phyloP scores from a whole-genome alignment of 2,888 invertebrate genomes.

The Stenolophus ochropezus region DNA sequence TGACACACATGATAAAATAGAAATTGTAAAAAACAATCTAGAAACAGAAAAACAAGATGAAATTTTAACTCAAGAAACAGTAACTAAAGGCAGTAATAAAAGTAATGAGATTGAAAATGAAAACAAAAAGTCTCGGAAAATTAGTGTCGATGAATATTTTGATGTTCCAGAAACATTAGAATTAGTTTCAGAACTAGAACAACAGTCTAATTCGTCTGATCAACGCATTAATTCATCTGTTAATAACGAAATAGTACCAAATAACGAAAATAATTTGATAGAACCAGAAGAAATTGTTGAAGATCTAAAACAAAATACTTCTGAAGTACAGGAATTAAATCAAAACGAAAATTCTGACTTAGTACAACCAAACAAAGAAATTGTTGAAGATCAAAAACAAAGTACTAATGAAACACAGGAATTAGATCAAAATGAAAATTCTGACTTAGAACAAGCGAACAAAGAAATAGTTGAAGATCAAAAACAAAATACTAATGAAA shows the following conservation, averaged over 20 bases:
- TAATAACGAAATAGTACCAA: constrained; percentile 60
- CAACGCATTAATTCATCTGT: constrained; percentile 68
- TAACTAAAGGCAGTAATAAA: background rate
- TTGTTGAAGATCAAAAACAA: background rate
- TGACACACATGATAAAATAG: constrained; percentile 61
- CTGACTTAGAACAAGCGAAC: too few species aligned
- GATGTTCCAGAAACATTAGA: constrained; percentile 39
- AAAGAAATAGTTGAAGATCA: background rate
- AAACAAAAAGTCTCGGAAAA: constrained; percentile 19
- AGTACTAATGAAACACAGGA: background rate
- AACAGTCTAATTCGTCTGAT: constrained; percentile 61
- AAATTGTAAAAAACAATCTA: constrained; percentile 62
- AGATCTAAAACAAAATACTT: background rate
- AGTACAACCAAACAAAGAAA: too few species aligned
- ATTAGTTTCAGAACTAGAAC: background rate
- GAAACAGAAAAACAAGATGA: constrained; percentile 22
- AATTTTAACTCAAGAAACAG: background rate
- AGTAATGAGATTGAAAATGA: constrained; percentile 10
- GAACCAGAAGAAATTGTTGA: background rate
- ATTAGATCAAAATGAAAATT: background rate
- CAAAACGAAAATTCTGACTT: too few species aligned
- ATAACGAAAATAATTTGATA: background rate
- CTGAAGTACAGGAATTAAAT: background rate
- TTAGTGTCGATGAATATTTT: constrained; percentile 41
- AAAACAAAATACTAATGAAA: background rate